Evolutionary conservation across 2,888 invertebrate species (phyloP).

Genomic region (Tricholauxania praeusta): DNA sequence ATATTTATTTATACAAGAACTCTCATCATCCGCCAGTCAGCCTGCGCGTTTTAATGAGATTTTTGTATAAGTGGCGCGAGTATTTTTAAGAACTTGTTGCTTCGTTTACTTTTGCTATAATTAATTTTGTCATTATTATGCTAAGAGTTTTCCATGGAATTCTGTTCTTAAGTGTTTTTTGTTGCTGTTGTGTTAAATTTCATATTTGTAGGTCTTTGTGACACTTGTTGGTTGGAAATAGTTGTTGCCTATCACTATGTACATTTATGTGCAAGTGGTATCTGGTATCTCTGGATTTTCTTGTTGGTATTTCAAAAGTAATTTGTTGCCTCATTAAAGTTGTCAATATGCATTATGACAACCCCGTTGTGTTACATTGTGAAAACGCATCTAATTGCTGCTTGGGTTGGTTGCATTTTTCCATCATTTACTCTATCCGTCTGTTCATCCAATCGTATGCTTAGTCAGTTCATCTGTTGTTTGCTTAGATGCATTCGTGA

Average conservation of each 20-base stretch:
- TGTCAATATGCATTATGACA: constrained; percentile 6
- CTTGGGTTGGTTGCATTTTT: no score
- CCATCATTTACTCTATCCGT: no score
- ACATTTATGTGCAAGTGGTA: no score
- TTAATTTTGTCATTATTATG: constrained; percentile 10
- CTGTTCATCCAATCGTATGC: no score
- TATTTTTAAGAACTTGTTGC: no score
- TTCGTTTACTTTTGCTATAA: neutral
- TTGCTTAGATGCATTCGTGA: neutral
- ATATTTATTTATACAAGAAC: no score
- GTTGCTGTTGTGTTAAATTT: neutral
- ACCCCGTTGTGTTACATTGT: no score
- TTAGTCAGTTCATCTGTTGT: no score
- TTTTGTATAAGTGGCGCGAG: neutral
- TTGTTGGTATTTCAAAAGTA: no score
- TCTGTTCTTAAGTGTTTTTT: neutral
- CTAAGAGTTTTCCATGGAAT: neutral
- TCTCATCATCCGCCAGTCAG: neutral
- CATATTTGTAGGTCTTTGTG: neutral
- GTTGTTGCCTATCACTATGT: neutral
- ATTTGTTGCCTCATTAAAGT: neutral
- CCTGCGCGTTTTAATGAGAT: neutral
- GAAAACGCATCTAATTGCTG: no score
- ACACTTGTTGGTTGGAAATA: neutral
- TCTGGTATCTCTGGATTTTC: no score